phyloP scores from a whole-genome alignment of 2,797 vertebrate species.

The Darevskia mixta region DNA sequence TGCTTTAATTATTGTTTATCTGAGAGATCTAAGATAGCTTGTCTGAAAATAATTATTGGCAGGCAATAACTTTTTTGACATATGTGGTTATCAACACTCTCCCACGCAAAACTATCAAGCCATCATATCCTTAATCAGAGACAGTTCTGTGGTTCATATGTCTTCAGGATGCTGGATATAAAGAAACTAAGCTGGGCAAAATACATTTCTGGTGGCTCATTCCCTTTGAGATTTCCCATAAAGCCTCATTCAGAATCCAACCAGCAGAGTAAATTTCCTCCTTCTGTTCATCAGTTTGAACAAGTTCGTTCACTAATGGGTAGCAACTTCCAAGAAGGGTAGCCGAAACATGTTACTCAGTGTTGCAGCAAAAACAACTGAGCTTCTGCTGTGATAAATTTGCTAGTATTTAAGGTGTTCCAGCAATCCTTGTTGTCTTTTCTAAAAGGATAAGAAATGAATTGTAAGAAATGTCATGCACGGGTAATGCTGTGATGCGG shows the following conservation, averaged over 20 bases:
- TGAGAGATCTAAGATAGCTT: not conserved
- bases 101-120: no score
- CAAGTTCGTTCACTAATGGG: constrained; percentile 10
- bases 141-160: not conserved
- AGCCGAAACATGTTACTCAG: no score
- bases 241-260: not conserved
- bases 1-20: not conserved
- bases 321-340: no score
- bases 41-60: not conserved
- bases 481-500: constrained; percentile 19
- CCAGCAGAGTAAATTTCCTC: constrained; percentile 28
- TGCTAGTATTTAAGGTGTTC: no score
- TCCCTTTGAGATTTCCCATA: not conserved
- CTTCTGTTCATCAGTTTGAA: not conserved
- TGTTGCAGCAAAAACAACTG: no score
- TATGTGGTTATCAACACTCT: no score
- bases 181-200: not conserved
- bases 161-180: not conserved
- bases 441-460: constrained; percentile 35
- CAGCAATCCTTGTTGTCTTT: no score
- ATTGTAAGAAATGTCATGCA: constrained; percentile 40
- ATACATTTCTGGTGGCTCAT: not conserved
- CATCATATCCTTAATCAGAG: no score
- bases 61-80: not conserved
- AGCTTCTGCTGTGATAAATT: no score